These are phyloP conservation scores for Meloidogyne chitwoodi DNA, from an alignment of 1,140 invertebrate genomes.

Conservation along the genomic window DNA sequence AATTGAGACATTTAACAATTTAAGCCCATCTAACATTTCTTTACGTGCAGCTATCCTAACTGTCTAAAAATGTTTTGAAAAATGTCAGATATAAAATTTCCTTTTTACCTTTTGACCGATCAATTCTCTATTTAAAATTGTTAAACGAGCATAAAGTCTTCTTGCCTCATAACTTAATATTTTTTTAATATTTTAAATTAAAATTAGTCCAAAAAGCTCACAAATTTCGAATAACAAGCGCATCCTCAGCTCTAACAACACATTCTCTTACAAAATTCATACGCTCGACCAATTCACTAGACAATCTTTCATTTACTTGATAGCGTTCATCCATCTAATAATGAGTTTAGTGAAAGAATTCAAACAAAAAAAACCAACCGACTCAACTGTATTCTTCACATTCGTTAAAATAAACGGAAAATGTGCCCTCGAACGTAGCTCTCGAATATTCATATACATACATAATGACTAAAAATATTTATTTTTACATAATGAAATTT, in stretches of 20 bases:
- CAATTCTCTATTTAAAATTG: conserved; percentile 39
- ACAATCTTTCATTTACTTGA: conserved; percentile 35
- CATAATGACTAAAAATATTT: conserved; percentile 16
- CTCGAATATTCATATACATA: conserved; percentile 30
- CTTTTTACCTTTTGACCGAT: conserved; percentile 25
- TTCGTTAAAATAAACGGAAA: conserved; percentile 19
- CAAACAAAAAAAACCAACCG: conserved; percentile 12
- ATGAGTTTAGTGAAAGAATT: neutral
- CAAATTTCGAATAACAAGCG: conserved; percentile 27
- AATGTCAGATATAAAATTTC: neutral
- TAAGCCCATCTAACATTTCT: conserved; percentile 29
- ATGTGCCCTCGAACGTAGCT: conserved; percentile 22
- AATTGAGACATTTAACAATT: conserved; percentile 33
- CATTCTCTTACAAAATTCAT: conserved; percentile 45
- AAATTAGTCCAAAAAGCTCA: neutral
- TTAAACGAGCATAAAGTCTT: conserved; percentile 38
- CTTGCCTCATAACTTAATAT: conserved; percentile 26
- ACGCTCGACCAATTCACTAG: conserved; percentile 39
- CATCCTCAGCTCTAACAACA: conserved; percentile 45
- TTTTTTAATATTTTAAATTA: neutral
- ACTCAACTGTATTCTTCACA: conserved; percentile 19
- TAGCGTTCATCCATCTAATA: conserved; percentile 46
- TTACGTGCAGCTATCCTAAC: conserved; percentile 29
- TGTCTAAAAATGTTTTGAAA: neutral
- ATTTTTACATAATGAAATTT: neutral